These are phyloP conservation scores for Aythya baeri DNA, from an alignment of 2,113 vertebrate species.

Conservation along the genomic window DNA sequence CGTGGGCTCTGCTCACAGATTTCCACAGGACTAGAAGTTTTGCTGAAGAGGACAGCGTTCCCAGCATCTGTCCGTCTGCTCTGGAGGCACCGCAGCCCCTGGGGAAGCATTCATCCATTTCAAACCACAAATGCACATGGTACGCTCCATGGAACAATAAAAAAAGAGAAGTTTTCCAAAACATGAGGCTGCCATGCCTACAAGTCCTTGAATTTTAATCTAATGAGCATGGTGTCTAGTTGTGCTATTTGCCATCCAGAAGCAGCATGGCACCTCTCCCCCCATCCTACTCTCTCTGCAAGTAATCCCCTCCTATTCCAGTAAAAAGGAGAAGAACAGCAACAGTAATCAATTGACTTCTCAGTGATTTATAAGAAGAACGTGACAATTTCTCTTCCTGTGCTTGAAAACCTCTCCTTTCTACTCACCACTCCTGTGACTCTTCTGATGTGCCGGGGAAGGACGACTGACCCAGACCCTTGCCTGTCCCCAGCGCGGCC, in stretches of 20 bases:
- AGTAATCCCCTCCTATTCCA: neutral
- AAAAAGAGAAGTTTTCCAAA: neutral
- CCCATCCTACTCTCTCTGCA: neutral
- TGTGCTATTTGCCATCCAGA: neutral
- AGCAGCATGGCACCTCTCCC: neutral
- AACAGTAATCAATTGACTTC: neutral
- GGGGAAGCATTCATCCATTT: neutral
- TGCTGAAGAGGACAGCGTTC: neutral
- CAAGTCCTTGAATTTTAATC: neutral
- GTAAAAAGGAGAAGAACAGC: neutral
- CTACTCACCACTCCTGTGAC: neutral
- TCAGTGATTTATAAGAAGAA: neutral
- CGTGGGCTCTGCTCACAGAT: neutral
- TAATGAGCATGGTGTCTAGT: neutral
- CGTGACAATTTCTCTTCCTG: neutral
- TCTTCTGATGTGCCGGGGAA: rapidly evolving
- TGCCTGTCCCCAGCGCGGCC: neutral
- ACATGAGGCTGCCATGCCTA: neutral
- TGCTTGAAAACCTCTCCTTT: neutral
- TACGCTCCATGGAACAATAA: neutral
- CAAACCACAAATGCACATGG: neutral
- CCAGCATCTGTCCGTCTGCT: neutral
- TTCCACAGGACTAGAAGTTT: neutral
- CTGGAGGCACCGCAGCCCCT: neutral
- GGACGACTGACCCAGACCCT: neutral